Evolutionary conservation across 2,113 vertebrate species (phyloP).

Genomic region (Sterna hirundo): DNA sequence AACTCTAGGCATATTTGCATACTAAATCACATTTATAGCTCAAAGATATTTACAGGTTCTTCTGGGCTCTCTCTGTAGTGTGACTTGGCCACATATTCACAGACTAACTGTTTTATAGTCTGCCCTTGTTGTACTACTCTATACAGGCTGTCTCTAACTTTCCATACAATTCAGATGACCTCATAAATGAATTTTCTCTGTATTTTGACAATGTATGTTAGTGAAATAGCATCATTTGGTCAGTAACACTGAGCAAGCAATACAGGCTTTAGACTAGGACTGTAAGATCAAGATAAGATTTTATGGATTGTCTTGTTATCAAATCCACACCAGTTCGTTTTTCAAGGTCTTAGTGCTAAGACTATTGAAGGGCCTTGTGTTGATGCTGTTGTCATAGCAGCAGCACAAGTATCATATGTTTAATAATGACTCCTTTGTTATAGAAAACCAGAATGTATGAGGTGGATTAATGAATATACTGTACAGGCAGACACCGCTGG

Average conservation of each 20-base stretch:
- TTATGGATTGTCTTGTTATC: not conserved
- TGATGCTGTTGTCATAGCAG: not conserved
- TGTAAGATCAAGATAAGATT: not conserved
- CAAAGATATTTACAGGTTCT: not conserved
- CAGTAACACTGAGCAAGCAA: not conserved
- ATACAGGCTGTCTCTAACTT: not conserved
- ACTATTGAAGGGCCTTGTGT: not conserved
- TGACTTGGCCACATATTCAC: not conserved
- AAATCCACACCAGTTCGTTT: not conserved
- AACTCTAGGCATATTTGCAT: not conserved
- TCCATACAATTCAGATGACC: not conserved
- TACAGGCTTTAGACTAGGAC: not conserved
- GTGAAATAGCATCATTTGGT: not conserved
- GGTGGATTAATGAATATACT: not conserved
- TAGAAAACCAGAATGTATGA: not conserved
- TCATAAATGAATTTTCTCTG: not conserved
- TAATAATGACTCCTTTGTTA: slow-evolving; percentile 12
- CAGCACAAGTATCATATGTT: not conserved
- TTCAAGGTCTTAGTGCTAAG: not conserved
- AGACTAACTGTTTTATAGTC: not conserved
- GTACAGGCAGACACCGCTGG: not conserved
- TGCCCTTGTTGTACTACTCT: not conserved
- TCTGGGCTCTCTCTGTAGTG: not conserved
- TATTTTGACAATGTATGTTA: not conserved
- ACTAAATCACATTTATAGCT: not conserved